These are phyloP conservation scores for Tipula helvola DNA, from an alignment of 2,888 invertebrate genomes.

Conservation along the genomic window DNA sequence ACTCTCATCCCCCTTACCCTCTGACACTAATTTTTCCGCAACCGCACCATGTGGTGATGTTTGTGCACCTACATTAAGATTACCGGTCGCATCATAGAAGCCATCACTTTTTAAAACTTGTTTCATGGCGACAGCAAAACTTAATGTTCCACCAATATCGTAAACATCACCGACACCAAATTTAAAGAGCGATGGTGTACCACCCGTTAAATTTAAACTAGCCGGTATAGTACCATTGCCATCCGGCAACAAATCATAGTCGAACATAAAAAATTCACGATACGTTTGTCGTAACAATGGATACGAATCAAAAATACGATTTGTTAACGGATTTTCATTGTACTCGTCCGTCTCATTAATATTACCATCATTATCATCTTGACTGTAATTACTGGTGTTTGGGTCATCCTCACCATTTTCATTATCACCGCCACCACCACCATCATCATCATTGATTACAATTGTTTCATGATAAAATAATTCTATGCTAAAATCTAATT, in stretches of 20 bases:
- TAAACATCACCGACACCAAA: conserved; percentile 56
- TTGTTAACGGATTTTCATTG: neutral
- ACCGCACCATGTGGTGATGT: conserved; percentile 19
- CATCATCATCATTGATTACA: conserved; percentile 28
- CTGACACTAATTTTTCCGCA: conserved; percentile 26
- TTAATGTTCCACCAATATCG: conserved; percentile 71
- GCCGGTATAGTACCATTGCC: conserved; percentile 50
- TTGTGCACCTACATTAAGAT: neutral
- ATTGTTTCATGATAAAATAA: conserved; percentile 34
- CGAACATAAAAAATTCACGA: conserved; percentile 63
- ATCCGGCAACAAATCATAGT: conserved; percentile 55
- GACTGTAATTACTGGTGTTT: neutral
- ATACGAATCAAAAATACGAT: conserved; percentile 28
- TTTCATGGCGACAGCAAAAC: conserved; percentile 56
- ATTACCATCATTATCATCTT: conserved; percentile 1
- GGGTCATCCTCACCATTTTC: neutral
- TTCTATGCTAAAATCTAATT: conserved; percentile 25
- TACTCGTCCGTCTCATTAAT: neutral
- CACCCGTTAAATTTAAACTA: conserved; percentile 53
- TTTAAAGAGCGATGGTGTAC: conserved; percentile 49
- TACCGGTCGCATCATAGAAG: conserved; percentile 13
- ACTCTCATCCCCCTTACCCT: neutral
- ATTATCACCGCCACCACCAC: neutral
- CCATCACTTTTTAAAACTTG: conserved; percentile 33
- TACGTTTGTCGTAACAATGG: conserved; percentile 46